Evolutionary conservation across 2,113 vertebrate species (phyloP).

Genomic region (Bos indicus): DNA sequence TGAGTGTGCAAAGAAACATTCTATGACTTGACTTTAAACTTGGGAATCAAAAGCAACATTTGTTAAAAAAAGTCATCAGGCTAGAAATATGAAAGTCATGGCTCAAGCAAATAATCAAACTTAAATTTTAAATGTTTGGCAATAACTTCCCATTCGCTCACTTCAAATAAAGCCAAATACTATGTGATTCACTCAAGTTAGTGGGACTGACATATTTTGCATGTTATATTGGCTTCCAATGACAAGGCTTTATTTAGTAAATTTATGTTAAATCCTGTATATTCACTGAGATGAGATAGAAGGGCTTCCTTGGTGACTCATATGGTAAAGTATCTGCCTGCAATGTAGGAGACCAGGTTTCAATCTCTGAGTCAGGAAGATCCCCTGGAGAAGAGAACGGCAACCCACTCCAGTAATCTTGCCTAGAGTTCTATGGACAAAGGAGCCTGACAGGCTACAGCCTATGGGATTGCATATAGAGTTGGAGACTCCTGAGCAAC

Average conservation of each 20-base stretch:
- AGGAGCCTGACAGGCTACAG: neutral
- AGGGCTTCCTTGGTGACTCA: neutral
- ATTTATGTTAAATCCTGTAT: neutral
- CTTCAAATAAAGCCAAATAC: neutral
- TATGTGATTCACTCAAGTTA: neutral
- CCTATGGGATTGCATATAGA: neutral
- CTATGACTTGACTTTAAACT: neutral
- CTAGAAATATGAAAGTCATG: neutral
- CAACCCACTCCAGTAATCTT: neutral
- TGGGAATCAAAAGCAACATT: neutral
- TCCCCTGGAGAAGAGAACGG: neutral
- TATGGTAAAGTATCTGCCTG: neutral
- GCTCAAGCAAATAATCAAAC: neutral
- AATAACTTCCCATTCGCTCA: neutral
- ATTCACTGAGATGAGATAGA: neutral
- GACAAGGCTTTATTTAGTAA: neutral
- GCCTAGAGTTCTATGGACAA: neutral
- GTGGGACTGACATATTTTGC: neutral
- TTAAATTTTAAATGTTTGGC: neutral
- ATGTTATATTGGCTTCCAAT: neutral
- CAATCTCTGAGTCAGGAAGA: neutral
- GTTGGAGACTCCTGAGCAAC: neutral
- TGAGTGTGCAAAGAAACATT: neutral
- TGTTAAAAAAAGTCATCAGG: neutral
- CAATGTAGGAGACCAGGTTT: neutral